Percentiles rank a stretch among this genome's conserved stretches.
Conservation (phyloP, 2,888 invertebrate species). For the Piscicola geometra region DNA sequence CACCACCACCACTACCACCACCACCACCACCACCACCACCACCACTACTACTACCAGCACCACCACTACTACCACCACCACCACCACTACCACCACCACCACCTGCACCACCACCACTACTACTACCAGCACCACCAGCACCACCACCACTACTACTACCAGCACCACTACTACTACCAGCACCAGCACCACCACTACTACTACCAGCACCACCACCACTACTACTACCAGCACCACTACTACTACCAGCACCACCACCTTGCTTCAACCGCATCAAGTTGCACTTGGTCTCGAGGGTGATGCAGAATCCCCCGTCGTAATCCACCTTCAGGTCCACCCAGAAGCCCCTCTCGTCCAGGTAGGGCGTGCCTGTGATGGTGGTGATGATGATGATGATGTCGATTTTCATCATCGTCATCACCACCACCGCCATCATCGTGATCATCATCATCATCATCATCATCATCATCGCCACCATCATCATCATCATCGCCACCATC, state of each 20-base stretch:
- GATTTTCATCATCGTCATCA: too few species aligned
- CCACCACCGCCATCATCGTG: not conserved
- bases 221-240: not conserved
- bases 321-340: slow-evolving; percentile 81
- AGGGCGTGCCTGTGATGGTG: slow-evolving; percentile 60
- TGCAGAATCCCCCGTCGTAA: slow-evolving; percentile 69
- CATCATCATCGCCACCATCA: not conserved
- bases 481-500: not conserved
- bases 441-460: not conserved
- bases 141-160: not conserved
- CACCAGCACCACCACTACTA: not conserved
- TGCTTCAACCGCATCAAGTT: slow-evolving; percentile 69
- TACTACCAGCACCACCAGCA: not conserved
- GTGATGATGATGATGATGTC: too few species aligned
- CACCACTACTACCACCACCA: slow-evolving; percentile 1
- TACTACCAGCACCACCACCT: not conserved
- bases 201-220: not conserved
- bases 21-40: not conserved
- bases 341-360: slow-evolving; percentile 73
- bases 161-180: not conserved
- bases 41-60: slow-evolving; percentile 44
- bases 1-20: not conserved
- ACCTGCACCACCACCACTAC: not conserved
- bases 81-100: not conserved
- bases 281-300: slow-evolving; percentile 81